Percentiles rank a stretch among this genome's conserved stretches.
These are phyloP conservation scores for Minunthozetes semirufus DNA, from an alignment of 2,888 invertebrate species.

Conservation along the genomic window DNA sequence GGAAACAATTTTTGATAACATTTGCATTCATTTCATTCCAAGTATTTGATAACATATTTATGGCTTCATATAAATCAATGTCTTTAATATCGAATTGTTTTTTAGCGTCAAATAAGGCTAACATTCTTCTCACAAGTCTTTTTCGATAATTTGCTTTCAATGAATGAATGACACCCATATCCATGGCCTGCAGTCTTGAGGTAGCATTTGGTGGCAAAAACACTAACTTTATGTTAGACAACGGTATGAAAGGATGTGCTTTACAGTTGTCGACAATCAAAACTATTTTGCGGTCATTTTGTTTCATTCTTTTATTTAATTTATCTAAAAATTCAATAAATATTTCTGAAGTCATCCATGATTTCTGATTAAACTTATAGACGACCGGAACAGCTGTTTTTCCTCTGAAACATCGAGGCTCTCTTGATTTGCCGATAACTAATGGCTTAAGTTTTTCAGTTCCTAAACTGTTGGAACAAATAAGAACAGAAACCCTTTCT, in stretches of 20 bases:
- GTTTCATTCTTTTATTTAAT: neutral
- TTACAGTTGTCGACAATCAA: slow-evolving; percentile 19
- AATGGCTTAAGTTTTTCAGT: neutral
- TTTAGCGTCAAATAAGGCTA: neutral
- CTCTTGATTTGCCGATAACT: neutral
- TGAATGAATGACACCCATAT: slow-evolving; percentile 3
- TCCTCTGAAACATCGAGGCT: neutral
- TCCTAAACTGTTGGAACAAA: neutral
- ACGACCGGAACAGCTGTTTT: neutral
- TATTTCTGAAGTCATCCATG: slow-evolving; percentile 18
- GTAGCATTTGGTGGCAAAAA: slow-evolving; percentile 26
- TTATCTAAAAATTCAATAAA: neutral
- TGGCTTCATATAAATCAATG: slow-evolving; percentile 7
- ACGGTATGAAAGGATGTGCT: neutral
- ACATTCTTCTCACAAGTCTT: neutral
- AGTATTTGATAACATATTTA: neutral
- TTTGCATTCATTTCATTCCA: neutral
- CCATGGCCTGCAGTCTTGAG: slow-evolving; percentile 22
- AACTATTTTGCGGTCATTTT: neutral
- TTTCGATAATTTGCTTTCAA: neutral
- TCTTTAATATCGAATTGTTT: too few species aligned
- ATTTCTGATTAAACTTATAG: neutral
- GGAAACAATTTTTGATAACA: neutral
- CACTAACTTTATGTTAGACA: neutral
- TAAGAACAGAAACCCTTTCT: slow-evolving; percentile 4